Percentiles rank a stretch among this genome's conserved stretches.
Conservation (phyloP, 1,140 invertebrate genomes). For the Globodera ellingtonae region DNA sequence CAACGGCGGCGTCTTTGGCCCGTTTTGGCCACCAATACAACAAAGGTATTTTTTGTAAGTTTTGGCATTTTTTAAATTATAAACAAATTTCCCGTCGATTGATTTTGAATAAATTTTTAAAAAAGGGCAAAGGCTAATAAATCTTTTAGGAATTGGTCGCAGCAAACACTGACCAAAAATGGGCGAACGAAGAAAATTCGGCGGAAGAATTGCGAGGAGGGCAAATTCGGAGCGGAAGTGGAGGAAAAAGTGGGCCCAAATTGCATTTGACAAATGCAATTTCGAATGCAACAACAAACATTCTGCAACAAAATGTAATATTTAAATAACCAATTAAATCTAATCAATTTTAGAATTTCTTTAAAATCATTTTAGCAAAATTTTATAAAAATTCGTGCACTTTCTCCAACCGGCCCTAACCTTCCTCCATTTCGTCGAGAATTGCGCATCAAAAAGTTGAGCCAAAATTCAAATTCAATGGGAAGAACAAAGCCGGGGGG, state of each 20-base stretch:
- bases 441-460: constrained; percentile 30
- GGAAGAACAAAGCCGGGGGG: not conserved
- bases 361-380: constrained; percentile 9
- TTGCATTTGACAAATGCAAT: not conserved
- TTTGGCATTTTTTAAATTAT: not conserved
- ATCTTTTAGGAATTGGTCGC: not conserved
- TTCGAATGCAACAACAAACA: not conserved
- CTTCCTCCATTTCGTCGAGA: not conserved
- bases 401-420: not conserved
- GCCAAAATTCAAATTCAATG: not conserved
- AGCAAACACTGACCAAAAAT: not conserved
- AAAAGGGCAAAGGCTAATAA: too few species aligned
- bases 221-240: constrained; percentile 12
- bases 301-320: constrained; percentile 18
- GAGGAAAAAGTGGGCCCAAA: not conserved
- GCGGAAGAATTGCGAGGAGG: not conserved
- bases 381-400: constrained; percentile 2
- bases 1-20: constrained; percentile 3
- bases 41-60: constrained; percentile 3
- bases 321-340: not conserved
- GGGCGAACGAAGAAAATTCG: not conserved
- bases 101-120: too few species aligned
- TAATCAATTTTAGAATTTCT: not conserved
- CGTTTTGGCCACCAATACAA: constrained; percentile 1
- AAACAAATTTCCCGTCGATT: not conserved